Evolutionary conservation across 2,113 vertebrate species (phyloP).

Genomic region (Meriones unguiculatus): DNA sequence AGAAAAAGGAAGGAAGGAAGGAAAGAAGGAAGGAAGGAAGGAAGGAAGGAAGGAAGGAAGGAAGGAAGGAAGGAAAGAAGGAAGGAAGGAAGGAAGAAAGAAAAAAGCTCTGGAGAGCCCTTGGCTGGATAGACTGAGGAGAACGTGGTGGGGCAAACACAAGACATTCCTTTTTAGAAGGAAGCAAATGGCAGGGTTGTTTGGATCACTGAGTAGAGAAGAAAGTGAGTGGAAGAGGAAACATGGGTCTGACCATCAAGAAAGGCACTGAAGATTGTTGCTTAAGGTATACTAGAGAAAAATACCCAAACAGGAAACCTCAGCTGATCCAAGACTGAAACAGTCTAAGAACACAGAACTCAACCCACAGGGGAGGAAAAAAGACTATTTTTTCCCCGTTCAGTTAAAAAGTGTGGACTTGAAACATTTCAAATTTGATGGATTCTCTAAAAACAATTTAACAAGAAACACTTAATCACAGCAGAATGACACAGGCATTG

Average conservation of each 20-base stretch:
- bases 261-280: neutral
- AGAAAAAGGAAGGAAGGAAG: neutral
- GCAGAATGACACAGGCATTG: neutral
- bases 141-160: neutral
- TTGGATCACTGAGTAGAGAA: neutral
- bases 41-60: no score
- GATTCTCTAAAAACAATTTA: neutral
- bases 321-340: neutral
- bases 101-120: neutral
- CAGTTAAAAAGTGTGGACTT: neutral
- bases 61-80: no score
- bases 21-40: no score
- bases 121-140: neutral
- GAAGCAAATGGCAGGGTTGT: neutral
- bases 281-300: neutral
- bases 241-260: neutral
- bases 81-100: neutral
- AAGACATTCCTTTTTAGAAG: neutral
- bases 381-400: neutral
- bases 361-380: neutral
- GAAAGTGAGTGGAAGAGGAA: neutral
- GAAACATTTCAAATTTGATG: neutral
- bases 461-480: neutral
- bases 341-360: neutral
- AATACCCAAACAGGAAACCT: conserved; percentile 8